Conservation (phyloP, 2,888 invertebrate species). For the Pilophorus perplexus region DNA sequence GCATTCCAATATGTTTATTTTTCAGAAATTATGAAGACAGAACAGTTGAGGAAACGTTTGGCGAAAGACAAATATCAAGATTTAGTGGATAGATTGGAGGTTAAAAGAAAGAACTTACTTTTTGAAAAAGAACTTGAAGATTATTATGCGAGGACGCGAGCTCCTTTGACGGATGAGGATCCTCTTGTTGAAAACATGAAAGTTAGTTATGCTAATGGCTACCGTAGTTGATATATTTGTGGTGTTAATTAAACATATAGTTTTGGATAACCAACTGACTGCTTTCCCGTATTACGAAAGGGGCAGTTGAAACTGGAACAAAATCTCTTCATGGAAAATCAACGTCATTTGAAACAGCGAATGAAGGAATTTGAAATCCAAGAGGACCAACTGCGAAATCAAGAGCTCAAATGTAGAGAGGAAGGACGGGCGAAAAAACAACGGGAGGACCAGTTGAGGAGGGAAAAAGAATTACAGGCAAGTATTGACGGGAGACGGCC, state of each 20-base stretch:
- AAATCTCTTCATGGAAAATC: conserved; percentile 7
- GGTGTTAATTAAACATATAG: too few relatives aligned
- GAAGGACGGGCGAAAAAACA: not conserved
- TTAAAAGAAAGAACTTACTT: not conserved
- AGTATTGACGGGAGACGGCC: too few relatives aligned
- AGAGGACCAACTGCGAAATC: not conserved
- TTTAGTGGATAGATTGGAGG: not conserved
- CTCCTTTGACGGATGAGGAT: too few relatives aligned
- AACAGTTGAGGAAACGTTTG: not conserved
- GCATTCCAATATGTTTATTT: not conserved
- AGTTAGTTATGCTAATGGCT: too few relatives aligned
- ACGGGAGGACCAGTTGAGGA: not conserved
- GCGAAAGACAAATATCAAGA: conserved; percentile 14
- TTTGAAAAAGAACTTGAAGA: conserved; percentile 1
- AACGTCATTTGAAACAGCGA: not conserved
- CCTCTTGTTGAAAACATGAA: too few relatives aligned
- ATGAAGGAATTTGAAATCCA: not conserved
- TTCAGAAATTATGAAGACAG: not conserved
- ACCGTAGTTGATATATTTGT: too few relatives aligned
- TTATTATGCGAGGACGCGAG: too few relatives aligned
- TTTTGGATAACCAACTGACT: too few relatives aligned
- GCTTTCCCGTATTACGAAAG: too few relatives aligned
- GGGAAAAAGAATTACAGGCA: not conserved
- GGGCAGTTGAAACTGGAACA: not conserved
- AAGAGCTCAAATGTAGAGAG: too few relatives aligned